phyloP scores from a whole-genome alignment of 2,888 invertebrate genomes.

The Ferrisia virgata region DNA sequence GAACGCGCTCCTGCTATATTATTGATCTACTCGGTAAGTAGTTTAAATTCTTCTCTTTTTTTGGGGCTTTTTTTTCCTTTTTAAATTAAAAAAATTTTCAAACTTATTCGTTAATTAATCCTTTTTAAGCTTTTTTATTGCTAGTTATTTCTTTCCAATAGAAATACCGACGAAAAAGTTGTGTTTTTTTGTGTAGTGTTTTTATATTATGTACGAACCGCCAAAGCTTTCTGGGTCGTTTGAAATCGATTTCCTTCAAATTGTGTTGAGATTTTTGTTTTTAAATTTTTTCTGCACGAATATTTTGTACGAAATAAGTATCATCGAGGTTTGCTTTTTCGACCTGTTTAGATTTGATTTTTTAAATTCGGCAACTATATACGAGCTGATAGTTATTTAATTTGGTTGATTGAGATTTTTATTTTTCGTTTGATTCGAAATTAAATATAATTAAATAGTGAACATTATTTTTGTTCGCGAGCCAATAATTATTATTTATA shows the following conservation, averaged over 20 bases:
- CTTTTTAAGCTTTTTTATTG: no score
- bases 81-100: not conserved
- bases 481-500: no score
- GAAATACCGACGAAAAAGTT: not conserved
- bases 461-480: not conserved
- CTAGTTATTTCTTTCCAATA: no score
- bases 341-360: no score
- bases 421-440: not conserved
- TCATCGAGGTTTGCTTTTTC: no score
- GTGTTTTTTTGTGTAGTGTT: not conserved
- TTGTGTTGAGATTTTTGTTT: constrained; percentile 11
- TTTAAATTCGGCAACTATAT: no score
- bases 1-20: constrained; percentile 40
- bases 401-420: not conserved
- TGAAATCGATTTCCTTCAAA: not conserved
- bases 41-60: not conserved
- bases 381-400: not conserved
- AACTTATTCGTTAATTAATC: not conserved
- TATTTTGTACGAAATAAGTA: no score
- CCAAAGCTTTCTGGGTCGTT: constrained; percentile 21
- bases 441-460: not conserved
- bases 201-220: not conserved
- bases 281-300: not conserved
- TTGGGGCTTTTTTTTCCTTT: not conserved
- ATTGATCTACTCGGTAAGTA: constrained; percentile 39